Conservation (phyloP, 2,113 vertebrate genomes). For the Zosterops japonicus region DNA sequence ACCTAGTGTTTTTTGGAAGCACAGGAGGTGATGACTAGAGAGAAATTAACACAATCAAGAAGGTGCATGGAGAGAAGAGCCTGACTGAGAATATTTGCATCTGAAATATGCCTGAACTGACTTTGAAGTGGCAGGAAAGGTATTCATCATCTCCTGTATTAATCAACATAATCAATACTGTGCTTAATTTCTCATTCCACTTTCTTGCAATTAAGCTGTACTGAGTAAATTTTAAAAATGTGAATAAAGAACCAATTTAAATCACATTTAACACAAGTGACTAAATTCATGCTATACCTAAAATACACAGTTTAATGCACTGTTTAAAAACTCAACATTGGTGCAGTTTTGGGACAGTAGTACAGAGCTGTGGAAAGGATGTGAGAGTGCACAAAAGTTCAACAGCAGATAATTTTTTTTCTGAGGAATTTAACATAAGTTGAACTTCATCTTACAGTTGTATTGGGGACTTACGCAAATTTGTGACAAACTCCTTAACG, state of each 20-base stretch:
- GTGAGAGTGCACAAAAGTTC: background rate
- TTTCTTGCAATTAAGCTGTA: background rate
- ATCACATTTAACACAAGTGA: background rate
- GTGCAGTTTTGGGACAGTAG: background rate
- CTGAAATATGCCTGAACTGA: background rate
- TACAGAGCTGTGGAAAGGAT: background rate
- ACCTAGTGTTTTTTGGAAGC: background rate
- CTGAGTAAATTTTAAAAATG: background rate
- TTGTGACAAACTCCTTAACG: background rate
- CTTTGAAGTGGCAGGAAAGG: background rate
- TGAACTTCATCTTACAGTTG: background rate
- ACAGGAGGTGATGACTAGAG: background rate
- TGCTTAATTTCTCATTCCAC: background rate
- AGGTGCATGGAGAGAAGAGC: background rate
- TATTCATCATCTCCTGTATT: background rate
- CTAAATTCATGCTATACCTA: background rate
- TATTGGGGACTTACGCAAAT: background rate
- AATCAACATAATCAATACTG: background rate
- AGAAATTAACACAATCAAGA: background rate
- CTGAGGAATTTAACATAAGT: background rate
- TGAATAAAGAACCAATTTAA: background rate
- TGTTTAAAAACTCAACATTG: accelerated
- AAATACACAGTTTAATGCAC: background rate
- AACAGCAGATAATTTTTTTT: background rate
- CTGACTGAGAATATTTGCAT: background rate